These are phyloP conservation scores for Sparidentex hasta DNA, from an alignment of 2,797 vertebrate genomes.

Conservation along the genomic window DNA sequence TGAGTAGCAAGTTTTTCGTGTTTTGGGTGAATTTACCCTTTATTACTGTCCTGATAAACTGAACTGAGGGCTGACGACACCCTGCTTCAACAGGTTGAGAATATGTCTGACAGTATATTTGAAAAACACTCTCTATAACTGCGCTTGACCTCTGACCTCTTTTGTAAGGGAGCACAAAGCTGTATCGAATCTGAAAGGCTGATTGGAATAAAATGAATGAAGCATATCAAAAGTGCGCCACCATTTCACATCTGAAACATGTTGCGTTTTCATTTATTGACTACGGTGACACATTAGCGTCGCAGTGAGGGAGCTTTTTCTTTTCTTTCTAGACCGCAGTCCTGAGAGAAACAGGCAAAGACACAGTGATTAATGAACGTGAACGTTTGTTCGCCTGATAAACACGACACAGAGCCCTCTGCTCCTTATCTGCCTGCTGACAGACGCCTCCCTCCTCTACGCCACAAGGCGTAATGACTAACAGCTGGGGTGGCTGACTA, in stretches of 20 bases:
- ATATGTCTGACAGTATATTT: slow-evolving; percentile 8
- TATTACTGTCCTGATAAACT: neutral
- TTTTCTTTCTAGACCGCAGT: slow-evolving; percentile 32
- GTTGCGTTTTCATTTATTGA: slow-evolving; percentile 28
- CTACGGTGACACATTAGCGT: slow-evolving; percentile 21
- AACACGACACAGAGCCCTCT: slow-evolving; percentile 34
- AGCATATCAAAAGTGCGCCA: neutral
- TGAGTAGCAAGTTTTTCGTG: no score
- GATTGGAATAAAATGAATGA: neutral
- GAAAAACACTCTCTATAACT: neutral
- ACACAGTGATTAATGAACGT: slow-evolving; percentile 58
- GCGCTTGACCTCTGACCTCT: slow-evolving; percentile 20
- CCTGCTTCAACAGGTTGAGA: neutral
- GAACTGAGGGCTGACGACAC: neutral
- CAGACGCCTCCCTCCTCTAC: slow-evolving; percentile 62
- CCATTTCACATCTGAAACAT: slow-evolving; percentile 15
- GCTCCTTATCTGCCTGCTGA: slow-evolving; percentile 70
- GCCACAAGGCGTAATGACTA: slow-evolving; percentile 71
- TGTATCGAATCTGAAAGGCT: neutral
- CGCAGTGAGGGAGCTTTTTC: slow-evolving; percentile 27
- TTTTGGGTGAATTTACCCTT: no score
- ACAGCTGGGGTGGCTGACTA: slow-evolving; percentile 77
- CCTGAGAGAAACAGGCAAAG: slow-evolving; percentile 33
- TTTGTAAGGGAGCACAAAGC: neutral
- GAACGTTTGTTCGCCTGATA: slow-evolving; percentile 9